Evolutionary conservation across 2,888 invertebrate species (phyloP).

Genomic region (Chrysodeixis includens): DNA sequence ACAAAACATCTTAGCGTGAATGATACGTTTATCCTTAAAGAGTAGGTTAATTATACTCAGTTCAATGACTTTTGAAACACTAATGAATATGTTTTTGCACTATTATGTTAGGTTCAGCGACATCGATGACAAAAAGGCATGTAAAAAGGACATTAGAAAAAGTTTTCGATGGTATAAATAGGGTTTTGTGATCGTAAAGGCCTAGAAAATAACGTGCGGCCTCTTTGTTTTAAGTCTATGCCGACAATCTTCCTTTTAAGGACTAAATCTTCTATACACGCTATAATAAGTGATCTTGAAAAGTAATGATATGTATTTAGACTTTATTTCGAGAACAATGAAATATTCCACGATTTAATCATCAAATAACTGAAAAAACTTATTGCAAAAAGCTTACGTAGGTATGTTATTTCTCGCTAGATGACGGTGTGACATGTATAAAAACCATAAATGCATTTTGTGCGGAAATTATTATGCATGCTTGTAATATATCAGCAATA

Average conservation of each 20-base stretch:
- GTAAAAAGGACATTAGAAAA: background rate
- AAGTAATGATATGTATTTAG: no score
- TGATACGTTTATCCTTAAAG: background rate
- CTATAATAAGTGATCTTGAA: background rate
- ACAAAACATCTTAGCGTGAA: background rate
- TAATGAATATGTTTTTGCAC: background rate
- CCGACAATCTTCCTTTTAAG: no score
- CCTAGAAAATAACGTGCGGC: no score
- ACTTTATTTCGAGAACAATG: background rate
- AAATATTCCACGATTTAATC: background rate
- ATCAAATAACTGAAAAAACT: background rate
- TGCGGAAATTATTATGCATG: conserved; percentile 37
- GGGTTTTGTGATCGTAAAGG: no score
- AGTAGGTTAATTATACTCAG: background rate
- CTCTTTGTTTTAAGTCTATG: no score
- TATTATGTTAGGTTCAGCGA: background rate
- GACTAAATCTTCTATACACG: background rate
- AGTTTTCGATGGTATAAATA: no score
- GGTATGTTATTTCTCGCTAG: background rate
- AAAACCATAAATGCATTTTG: conserved; percentile 34
- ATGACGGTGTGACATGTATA: background rate
- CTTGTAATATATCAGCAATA: conserved; percentile 34
- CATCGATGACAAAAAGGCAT: background rate
- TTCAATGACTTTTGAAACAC: background rate
- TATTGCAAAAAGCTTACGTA: background rate